phyloP scores from a whole-genome alignment of 2,888 invertebrate genomes.

The Oeneis ivallda region DNA sequence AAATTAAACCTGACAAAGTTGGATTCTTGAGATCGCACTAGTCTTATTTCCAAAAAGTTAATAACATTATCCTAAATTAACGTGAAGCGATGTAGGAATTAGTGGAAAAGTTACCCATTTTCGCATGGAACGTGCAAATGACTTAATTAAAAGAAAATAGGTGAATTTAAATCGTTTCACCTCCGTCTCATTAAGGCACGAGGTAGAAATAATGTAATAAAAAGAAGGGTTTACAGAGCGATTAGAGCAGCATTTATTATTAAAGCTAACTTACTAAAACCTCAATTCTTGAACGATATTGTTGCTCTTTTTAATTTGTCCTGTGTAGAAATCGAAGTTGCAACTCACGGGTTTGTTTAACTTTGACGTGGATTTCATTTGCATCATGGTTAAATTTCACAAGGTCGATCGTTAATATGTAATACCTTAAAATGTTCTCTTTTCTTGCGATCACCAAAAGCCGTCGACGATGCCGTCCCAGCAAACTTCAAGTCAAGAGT shows the following conservation, averaged over 20 bases:
- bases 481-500: too few species aligned
- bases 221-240: background rate
- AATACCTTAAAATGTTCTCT: too few species aligned
- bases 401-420: too few species aligned
- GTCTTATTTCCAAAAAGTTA: constrained; percentile 17
- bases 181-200: constrained; percentile 20
- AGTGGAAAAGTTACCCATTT: constrained; percentile 29
- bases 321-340: too few species aligned
- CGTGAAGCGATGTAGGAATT: constrained; percentile 29
- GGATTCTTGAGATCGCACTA: background rate
- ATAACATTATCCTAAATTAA: constrained; percentile 26
- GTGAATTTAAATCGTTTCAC: constrained; percentile 27
- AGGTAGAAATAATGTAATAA: constrained; percentile 13
- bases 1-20: background rate
- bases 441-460: too few species aligned
- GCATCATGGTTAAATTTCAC: too few species aligned
- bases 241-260: background rate
- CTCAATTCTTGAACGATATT: background rate
- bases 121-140: constrained; percentile 30
- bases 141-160: constrained; percentile 35
- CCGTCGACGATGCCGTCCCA: too few species aligned
- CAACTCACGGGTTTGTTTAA: too few species aligned
- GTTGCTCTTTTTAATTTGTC: too few species aligned
- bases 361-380: too few species aligned
- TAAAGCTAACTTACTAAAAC: background rate